Base-by-base conservation (phyloP, 2,797 vertebrate species). In the Oreonectes daqikongensis region DNA sequence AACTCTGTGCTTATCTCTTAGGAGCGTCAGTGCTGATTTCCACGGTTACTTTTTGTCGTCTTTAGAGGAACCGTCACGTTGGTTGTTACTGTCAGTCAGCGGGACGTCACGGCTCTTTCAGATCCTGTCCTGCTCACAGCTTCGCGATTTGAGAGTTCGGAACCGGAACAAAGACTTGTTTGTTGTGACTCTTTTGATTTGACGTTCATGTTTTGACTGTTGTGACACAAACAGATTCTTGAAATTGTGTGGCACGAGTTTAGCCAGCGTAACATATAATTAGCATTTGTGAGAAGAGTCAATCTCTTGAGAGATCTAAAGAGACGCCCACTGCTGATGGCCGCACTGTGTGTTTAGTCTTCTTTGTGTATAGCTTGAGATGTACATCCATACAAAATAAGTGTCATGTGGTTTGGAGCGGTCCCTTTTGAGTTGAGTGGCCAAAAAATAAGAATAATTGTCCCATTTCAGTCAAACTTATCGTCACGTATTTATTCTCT, bases 401-500 rank as follows among this genome's bases (percentile, higher is more conserved):
- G 59, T 68, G 74, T 71, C 22, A 18, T 71, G 72, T 69, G 8
- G 66, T 40, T 55, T 76, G 4, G 42, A 61, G 65, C 77, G 53
- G 82, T 85, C 74, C 70, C 76, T 7, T 10, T n/a, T n/a, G n/a
- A n/a, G n/a, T n/a, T n/a, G n/a, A 44, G 1, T 84, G 85, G 84
- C 80, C 85, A 86, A 75, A 59, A 24, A 40, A 78, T 80, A 73
- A 81, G 70, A 53, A 72, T 69, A 68, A 83, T 72, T 85, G 75
- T 42, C 50, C 30, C 69, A 69, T 59, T 30, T 79, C 44, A 35
- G 72, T 80, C 59, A 59, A 55, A 28, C 59, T 65, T 72, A 75
- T 48, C 75, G 79, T 82, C 52, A 74, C 79, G 77, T 65, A 75
- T 12, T 86, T 63, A 77, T 81, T 68, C 71, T 74, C 77, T 68